These are phyloP conservation scores for Podargus strigoides DNA, from an alignment of 2,797 vertebrate genomes.

Conservation along the genomic window DNA sequence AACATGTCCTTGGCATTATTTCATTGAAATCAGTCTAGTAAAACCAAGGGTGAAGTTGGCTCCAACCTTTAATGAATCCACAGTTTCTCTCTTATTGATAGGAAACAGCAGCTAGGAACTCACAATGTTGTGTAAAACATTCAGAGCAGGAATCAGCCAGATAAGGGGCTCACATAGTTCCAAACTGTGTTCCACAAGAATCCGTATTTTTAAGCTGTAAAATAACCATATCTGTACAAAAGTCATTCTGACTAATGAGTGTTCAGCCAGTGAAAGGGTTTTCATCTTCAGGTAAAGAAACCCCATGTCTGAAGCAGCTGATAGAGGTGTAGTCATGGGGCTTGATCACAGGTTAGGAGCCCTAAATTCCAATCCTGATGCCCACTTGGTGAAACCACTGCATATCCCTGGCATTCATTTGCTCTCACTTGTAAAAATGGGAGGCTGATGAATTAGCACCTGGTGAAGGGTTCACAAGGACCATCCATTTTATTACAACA, in stretches of 20 bases:
- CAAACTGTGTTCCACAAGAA: not conserved
- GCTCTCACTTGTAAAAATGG: not conserved
- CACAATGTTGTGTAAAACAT: constrained; percentile 12
- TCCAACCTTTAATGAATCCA: not conserved
- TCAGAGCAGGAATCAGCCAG: not conserved
- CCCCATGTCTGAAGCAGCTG: not conserved
- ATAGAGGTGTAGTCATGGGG: not conserved
- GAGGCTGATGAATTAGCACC: not conserved
- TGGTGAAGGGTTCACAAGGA: not conserved
- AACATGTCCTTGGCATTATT: constrained; percentile 1
- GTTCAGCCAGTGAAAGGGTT: not conserved
- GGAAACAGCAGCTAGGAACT: constrained; percentile 47
- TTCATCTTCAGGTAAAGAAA: not conserved
- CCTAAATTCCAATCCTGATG: not conserved
- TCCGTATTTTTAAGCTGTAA: not conserved
- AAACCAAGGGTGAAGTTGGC: not conserved
- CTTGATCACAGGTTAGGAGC: not conserved
- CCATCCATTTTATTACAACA: not conserved
- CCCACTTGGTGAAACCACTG: not conserved
- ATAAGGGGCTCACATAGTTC: not conserved
- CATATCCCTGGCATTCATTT: not conserved
- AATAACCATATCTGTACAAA: not conserved
- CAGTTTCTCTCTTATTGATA: constrained; percentile 51
- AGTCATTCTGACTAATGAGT: not conserved
- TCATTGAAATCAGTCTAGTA: not conserved